These are phyloP conservation scores for Gallinago media DNA, from an alignment of 2,113 vertebrate genomes.

Conservation along the genomic window DNA sequence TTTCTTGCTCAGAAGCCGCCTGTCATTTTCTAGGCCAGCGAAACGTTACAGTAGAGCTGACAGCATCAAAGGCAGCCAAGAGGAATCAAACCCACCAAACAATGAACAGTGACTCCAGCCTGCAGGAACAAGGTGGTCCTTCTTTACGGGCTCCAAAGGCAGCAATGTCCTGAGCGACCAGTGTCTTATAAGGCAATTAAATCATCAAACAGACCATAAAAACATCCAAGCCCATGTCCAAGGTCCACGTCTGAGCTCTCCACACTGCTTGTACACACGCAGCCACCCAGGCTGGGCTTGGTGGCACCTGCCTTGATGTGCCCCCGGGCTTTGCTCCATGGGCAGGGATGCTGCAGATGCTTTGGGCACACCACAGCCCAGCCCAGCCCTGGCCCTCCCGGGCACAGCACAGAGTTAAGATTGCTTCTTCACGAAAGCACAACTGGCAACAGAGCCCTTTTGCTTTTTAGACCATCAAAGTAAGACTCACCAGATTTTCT, in stretches of 20 bases:
- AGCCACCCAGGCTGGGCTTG: neutral
- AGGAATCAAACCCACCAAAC: neutral
- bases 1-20: neutral
- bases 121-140: neutral
- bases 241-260: neutral
- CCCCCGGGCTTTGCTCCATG: accelerated
- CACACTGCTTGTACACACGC: neutral
- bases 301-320: neutral
- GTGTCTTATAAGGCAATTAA: neutral
- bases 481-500: neutral
- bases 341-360: neutral
- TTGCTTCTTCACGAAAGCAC: neutral
- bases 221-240: neutral
- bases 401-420: neutral
- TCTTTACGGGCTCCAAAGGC: neutral
- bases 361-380: neutral
- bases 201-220: neutral
- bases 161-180: neutral
- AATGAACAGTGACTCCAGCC: neutral
- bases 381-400: neutral
- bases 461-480: neutral
- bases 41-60: neutral
- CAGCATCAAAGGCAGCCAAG: neutral
- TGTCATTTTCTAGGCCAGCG: neutral
- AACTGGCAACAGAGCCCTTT: neutral